Evolutionary conservation across 2,888 invertebrate species (phyloP).

Genomic region (Drosophila pegasa): DNA sequence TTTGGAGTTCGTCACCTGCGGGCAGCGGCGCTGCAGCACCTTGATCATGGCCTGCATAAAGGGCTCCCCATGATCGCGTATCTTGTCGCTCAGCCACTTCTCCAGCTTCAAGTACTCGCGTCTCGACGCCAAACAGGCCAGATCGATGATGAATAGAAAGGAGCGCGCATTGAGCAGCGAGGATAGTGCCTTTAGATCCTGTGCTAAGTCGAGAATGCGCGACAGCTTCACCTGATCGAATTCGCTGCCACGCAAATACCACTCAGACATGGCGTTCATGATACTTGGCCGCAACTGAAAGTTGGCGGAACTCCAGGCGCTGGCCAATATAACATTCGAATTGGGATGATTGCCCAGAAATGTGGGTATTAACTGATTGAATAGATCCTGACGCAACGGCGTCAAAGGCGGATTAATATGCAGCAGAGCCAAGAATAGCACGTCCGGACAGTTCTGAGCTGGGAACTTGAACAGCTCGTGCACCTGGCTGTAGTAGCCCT

Average conservation of each 20-base stretch:
- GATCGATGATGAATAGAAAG: conserved; percentile 98
- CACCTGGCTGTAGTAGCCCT: conserved; percentile 92
- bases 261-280: conserved; percentile 98
- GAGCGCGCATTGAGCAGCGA: conserved; percentile 95
- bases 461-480: conserved; percentile 95
- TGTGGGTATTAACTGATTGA: conserved; percentile 94
- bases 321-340: conserved; percentile 97
- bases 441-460: conserved; percentile 96
- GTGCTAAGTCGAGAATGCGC: conserved; percentile 97
- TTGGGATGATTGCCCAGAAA: conserved; percentile 98
- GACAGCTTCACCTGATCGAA: conserved; percentile 97
- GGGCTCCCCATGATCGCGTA: conserved; percentile 96
- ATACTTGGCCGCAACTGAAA: conserved; percentile 91
- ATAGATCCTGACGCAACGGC: conserved; percentile 92
- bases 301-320: conserved; percentile 96
- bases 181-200: conserved; percentile 96
- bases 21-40: conserved; percentile 94
- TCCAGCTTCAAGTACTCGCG: conserved; percentile 98
- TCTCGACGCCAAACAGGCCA: conserved; percentile 98
- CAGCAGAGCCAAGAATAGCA: conserved; percentile 94
- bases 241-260: conserved; percentile 94
- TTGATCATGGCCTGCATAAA: conserved; percentile 94
- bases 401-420: conserved; percentile 94
- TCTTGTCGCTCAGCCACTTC: conserved; percentile 99
- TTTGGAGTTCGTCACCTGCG: conserved; percentile 92